Base-by-base conservation (phyloP, 1,140 invertebrate species). In the Panagrolaimus sp. region DNA sequence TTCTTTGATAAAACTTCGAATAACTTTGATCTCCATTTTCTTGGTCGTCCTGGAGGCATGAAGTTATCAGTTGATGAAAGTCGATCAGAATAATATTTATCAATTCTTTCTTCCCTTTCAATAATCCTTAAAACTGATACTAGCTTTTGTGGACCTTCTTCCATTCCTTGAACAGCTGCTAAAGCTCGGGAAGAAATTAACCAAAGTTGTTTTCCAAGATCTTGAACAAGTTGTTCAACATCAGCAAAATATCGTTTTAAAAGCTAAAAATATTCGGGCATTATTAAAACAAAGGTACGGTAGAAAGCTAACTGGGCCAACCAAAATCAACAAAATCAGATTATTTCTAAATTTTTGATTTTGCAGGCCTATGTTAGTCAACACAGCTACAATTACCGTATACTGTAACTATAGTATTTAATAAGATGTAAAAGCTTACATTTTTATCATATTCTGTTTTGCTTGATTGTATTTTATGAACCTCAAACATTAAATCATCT, bases 61-160 rank as follows among this genome's bases (percentile, higher is more conserved):
- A 97, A 98, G 3, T 91, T 67, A 43, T 74, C 70, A 0, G 78
- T 83, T 47, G 63, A 76, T 83, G 79, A 68, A 79, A 76, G 71
- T 83, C 84, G 71, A 38, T 64, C 45, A 38, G 6, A 28, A 15
- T 24, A 78, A 58, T 46, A 90, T 89, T 79, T 88, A 89, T 74
- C 91, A 88, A 77, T 72, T 65, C 91, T 93, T 81, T 98, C 94
- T 86, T 98, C 96, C 71, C 95, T 86, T 84, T 98, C 94, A 76
- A 98, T 93, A 66, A 98, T 96, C 72, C 96, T 87, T 5, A 98
- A 83, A 0, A 92, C 94, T 0, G 94, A 97, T 0, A 98, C 96
- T 79, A 98, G 93, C 6, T 95, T 89, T 1, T 92, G 93, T 0
- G 95, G 95, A 83, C 97, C 92, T 82, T 94, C 92, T 10, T 94